These are phyloP conservation scores for Nothoprocta perdicaria DNA, from an alignment of 2,113 vertebrate species.

Conservation along the genomic window DNA sequence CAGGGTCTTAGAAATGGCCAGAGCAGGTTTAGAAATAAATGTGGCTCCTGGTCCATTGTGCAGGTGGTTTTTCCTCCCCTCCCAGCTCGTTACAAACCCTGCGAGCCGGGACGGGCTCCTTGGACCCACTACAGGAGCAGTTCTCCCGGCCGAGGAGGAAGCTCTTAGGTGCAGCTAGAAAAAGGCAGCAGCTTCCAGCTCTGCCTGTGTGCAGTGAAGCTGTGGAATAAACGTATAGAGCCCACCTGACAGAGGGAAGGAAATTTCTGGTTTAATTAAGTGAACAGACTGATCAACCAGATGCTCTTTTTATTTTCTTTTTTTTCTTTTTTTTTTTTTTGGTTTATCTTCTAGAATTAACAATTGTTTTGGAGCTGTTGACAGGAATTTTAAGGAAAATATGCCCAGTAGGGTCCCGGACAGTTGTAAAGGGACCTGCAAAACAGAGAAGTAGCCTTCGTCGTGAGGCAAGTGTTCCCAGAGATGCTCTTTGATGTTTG, in stretches of 20 bases:
- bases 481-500: neutral
- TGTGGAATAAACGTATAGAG: neutral
- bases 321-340: neutral
- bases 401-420: no score
- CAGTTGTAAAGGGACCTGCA: neutral
- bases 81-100: neutral
- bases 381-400: neutral
- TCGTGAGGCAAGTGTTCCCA: neutral
- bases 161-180: neutral
- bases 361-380: neutral
- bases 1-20: no score
- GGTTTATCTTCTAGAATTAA: neutral
- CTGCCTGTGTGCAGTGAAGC: neutral
- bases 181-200: neutral
- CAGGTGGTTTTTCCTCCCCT: slow-evolving; percentile 23
- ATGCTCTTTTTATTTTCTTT: no score
- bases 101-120: slow-evolving; percentile 14
- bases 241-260: neutral
- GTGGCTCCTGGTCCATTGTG: neutral
- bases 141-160: neutral
- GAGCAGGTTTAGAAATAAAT: neutral
- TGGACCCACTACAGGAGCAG: neutral
- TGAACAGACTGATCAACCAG: neutral
- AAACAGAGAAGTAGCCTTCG: neutral
- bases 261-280: slow-evolving; percentile 32